Evolutionary conservation across 1,140 invertebrate species (phyloP), one percentile per base, ranked within the genome.

Genomic region (Rhyacophila brunnea): DNA sequence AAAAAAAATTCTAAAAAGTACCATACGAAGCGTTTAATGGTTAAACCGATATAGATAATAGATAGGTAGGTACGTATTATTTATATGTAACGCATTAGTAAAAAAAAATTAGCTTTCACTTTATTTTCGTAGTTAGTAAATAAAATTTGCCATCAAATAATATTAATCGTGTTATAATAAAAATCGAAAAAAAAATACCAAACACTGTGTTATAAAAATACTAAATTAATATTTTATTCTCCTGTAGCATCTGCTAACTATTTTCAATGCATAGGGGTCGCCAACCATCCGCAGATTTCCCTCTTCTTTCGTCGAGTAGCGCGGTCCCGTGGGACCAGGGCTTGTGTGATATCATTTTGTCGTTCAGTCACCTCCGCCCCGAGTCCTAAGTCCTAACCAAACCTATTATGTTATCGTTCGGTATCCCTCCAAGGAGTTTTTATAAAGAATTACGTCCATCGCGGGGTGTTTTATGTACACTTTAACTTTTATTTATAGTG

Each of bases 361-460:
- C 38, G 46, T 38, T 15, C 32, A 49, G 34, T 44, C 36, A 49
- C 56, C 40, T 18, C 48, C 34, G n/a, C 18, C 47, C 44, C 28
- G 38, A 13, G 15, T 15, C 15, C 14, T 55, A 45, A 55, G 17
- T 43, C 46, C 43, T 46, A 55, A 55, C 42, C 52, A 46, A 38
- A 52, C 35, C 51, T 45, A 64, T 59, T 56, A 59, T 56, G 35
- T 58, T 49, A 63, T 63, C 11, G 32, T 32, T 43, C 20, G 50
- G 54, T 50, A 55, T 54, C 44, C 51, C 55, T 58, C 61, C 20
- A 18, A 62, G 55, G 61, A 58, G 35, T 50, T 9, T 51, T 58
- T 63, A 58, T 28, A 36, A 47, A 57, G 55, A 55, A 63, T 62
- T 53, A 58, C 48, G 40, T 20, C 35, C 43, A 6, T 18, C 35